Evolutionary conservation across 1,140 invertebrate species (phyloP).

Genomic region (Cotesia vestalis): DNA sequence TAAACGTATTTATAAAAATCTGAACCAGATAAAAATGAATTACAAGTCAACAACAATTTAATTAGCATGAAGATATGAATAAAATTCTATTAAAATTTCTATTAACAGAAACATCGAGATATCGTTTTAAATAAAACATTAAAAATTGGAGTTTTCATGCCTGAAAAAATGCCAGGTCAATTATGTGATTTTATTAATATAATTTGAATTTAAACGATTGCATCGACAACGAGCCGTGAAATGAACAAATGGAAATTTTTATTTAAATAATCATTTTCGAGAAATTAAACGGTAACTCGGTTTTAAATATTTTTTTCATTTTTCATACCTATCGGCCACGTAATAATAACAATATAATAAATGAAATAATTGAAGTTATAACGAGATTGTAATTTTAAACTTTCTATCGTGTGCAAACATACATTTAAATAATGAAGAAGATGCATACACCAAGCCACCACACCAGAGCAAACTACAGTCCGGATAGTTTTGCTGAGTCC

Average conservation of each 20-base stretch:
- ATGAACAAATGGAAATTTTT: neutral
- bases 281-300: neutral
- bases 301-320: neutral
- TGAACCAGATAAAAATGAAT: too few species aligned
- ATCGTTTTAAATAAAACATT: too few species aligned
- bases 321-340: too few species aligned
- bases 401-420: neutral
- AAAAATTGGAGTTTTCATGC: too few species aligned
- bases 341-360: neutral
- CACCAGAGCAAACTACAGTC: neutral
- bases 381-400: neutral
- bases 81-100: too few species aligned
- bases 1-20: too few species aligned
- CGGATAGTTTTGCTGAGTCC: constrained; percentile 14
- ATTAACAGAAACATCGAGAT: too few species aligned
- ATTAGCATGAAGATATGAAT: too few species aligned
- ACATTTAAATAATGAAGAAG: constrained; percentile 4
- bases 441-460: neutral
- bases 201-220: too few species aligned
- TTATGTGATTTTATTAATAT: too few species aligned
- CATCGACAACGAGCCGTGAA: neutral
- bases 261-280: neutral
- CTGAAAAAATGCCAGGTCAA: too few species aligned
- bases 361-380: constrained; percentile 27
- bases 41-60: too few species aligned